Evolutionary conservation across 1,140 invertebrate species (phyloP).

Genomic region (Caenorhabditis tropicalis): DNA sequence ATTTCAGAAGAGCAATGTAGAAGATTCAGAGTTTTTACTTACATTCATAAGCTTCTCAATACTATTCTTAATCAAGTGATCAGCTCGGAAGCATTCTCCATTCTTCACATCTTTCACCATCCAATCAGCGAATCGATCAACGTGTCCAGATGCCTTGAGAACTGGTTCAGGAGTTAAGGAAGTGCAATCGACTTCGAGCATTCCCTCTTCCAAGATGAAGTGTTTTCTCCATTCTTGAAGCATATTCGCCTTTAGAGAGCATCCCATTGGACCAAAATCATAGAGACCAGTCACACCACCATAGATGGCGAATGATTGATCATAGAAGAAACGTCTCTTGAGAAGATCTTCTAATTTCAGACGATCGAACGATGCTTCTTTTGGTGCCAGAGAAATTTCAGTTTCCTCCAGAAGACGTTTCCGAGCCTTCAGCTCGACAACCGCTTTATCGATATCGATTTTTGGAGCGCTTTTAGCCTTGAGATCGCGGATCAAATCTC

Average conservation of each 20-base stretch:
- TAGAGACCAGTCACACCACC: constrained; percentile 82
- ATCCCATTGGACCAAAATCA: constrained; percentile 99
- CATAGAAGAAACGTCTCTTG: constrained; percentile 95
- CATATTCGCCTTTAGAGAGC: constrained; percentile 94
- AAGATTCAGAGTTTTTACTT: background rate
- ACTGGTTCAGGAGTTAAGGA: constrained; percentile 95
- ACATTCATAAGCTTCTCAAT: constrained; percentile 77
- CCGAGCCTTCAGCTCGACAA: constrained; percentile 86
- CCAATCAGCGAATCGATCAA: constrained; percentile 96
- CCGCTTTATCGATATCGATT: constrained; percentile 89
- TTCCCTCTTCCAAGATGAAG: constrained; percentile 95
- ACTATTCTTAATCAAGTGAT: constrained; percentile 90
- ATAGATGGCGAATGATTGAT: constrained; percentile 99
- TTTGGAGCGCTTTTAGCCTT: constrained; percentile 86
- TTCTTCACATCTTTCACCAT: constrained; percentile 97
- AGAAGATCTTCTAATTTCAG: constrained; percentile 94
- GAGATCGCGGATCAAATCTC: constrained; percentile 85
- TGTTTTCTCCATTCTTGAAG: constrained; percentile 85
- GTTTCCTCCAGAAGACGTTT: constrained; percentile 93
- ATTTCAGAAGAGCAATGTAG: too few species aligned
- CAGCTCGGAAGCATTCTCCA: constrained; percentile 94
- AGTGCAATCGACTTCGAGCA: constrained; percentile 97
- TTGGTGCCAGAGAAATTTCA: constrained; percentile 83
- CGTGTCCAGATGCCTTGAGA: constrained; percentile 95
- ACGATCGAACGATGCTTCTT: constrained; percentile 82